Evolutionary conservation across 1,140 invertebrate species (phyloP), one percentile per base, ranked within the genome.

Genomic region (Trachymyrmex septentrionalis): DNA sequence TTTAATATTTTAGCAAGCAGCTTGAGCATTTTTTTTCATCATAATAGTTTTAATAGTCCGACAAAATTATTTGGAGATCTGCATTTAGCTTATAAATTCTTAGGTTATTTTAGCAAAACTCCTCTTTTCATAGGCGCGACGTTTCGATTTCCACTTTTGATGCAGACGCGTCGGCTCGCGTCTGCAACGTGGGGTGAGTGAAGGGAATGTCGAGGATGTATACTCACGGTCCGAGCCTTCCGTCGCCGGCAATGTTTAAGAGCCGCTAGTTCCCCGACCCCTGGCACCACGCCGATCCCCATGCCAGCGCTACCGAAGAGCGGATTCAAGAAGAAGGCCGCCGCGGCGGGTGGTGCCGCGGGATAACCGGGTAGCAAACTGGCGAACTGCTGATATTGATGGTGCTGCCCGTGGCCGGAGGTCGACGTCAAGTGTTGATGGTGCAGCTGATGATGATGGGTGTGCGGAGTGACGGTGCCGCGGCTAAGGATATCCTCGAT

Each of bases 221-320:
- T n/a, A 84, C 88, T 95, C 80, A 95, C 99, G 0, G 99, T 99
- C 69, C 99, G 96, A 0, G 99, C 99, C 96, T 99, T 99, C 89
- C 99, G 96, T 92, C 99, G 96, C 10, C 99, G 96, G 94, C 98
- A 99, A 91, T 99, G 98, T 94, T 99, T 98, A 53, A 98, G 95
- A 0, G 97, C 98, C 63, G 94, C 92, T 48, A 94, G 91, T 86
- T 95, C 94, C 50, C 92, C 90, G 71, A 94, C 92, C 12, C 93
- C 93, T 14, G 95, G 94, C 24, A 95, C 93, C 9, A 94, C 93
- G 9, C 93, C 92, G 64, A 94, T 96, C 76, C 91, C 95, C 94
- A 92, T 94, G 50, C 93, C 93, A 4, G 94, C 91, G 69, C 93
- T 93, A 48, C 93, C 91, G 66, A 95, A 95, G 48, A 95, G 88